phyloP scores from a whole-genome alignment of 1,140 invertebrate species.

The Cherax quadricarinatus region DNA sequence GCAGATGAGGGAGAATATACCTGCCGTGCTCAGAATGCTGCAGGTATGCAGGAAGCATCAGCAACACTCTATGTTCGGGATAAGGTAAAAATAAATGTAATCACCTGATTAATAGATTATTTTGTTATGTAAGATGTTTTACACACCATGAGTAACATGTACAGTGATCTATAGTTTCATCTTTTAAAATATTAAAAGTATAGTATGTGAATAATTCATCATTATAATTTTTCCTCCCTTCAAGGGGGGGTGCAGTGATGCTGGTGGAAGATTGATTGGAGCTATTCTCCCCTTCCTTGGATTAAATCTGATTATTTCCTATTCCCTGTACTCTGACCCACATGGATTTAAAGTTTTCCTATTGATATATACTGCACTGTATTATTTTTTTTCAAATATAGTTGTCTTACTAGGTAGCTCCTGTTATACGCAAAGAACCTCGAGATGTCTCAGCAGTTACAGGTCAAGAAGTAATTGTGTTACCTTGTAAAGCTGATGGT shows the following conservation, averaged over 20 bases:
- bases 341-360: too few species aligned
- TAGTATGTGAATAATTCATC: too few species aligned
- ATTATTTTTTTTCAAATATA: too few species aligned
- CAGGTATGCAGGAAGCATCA: slow-evolving; percentile 75
- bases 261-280: too few species aligned
- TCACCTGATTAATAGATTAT: neutral
- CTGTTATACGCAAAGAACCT: slow-evolving; percentile 64
- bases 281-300: too few species aligned
- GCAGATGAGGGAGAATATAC: slow-evolving; percentile 77
- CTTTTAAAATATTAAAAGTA: too few species aligned
- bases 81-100: slow-evolving; percentile 63
- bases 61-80: slow-evolving; percentile 76
- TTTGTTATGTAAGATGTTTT: neutral
- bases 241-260: too few species aligned
- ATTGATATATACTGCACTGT: too few species aligned
- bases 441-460: slow-evolving; percentile 25
- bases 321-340: too few species aligned
- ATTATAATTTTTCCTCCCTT: too few species aligned
- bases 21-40: slow-evolving; percentile 77
- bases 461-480: slow-evolving; percentile 79
- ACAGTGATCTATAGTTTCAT: too few species aligned
- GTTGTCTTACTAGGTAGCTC: slow-evolving; percentile 60
- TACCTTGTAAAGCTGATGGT: slow-evolving; percentile 83
- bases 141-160: neutral
- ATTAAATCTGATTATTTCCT: too few species aligned